These are phyloP conservation scores for Hypsibius dujardini DNA, from an alignment of 1,140 invertebrate genomes.

Conservation along the genomic window DNA sequence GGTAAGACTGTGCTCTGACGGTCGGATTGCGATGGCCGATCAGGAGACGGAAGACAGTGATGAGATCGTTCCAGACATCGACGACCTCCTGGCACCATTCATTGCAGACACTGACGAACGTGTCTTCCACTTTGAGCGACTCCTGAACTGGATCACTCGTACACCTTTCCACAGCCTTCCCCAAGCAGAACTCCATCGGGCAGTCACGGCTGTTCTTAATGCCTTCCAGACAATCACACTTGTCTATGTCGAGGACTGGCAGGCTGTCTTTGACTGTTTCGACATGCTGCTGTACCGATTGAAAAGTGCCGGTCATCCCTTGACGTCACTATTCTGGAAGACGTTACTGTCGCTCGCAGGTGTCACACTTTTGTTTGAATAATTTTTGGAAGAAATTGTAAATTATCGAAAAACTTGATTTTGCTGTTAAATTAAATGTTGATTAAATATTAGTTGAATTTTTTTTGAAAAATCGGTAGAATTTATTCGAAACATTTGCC, in stretches of 20 bases:
- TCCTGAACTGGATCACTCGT: background rate
- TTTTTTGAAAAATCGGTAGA: too few relatives aligned
- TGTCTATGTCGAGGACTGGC: background rate
- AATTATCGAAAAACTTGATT: too few relatives aligned
- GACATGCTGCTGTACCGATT: constrained; percentile 1
- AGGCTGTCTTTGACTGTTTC: background rate
- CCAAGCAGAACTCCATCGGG: background rate
- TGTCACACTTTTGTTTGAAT: too few relatives aligned
- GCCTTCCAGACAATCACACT: background rate
- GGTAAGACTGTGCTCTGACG: background rate
- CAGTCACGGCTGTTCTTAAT: background rate
- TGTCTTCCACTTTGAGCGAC: background rate
- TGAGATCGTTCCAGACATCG: background rate
- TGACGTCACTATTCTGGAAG: background rate
- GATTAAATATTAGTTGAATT: too few relatives aligned
- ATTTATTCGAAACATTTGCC: too few relatives aligned
- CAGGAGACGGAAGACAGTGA: background rate
- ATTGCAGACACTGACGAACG: background rate
- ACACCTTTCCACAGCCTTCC: background rate
- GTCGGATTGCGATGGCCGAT: background rate
- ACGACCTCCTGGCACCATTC: background rate
- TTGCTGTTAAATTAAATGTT: too few relatives aligned
- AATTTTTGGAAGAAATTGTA: too few relatives aligned
- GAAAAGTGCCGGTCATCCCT: background rate
- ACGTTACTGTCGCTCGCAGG: background rate